A percentile compares a stretch with the other conserved stretches of the same genome.
phyloP scores from a whole-genome alignment of 2,888 invertebrate species.

The Netelia virgata region DNA sequence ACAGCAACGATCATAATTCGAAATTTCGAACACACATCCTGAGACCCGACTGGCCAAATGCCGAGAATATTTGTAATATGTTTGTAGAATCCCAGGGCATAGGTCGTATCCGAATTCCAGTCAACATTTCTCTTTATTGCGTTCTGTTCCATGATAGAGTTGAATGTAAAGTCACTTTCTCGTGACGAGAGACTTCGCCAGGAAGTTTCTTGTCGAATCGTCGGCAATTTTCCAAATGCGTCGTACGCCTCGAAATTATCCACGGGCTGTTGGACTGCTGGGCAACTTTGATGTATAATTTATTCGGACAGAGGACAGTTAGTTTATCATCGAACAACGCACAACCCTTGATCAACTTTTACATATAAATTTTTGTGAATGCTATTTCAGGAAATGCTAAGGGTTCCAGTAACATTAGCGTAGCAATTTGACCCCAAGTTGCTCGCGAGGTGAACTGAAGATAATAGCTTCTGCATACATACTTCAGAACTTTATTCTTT shows the following conservation, averaged over 20 bases:
- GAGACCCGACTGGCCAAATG: constrained; percentile 59
- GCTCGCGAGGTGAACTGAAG: not conserved
- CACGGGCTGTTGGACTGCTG: not conserved
- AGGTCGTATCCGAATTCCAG: constrained; percentile 60
- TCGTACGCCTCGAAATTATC: constrained; percentile 25
- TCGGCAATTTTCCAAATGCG: constrained; percentile 11
- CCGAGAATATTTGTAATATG: constrained; percentile 50
- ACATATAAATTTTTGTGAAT: constrained; percentile 2
- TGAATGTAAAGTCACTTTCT: not conserved
- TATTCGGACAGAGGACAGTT: not conserved
- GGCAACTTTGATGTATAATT: constrained; percentile 29
- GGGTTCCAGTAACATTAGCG: not conserved
- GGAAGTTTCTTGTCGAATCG: constrained; percentile 1
- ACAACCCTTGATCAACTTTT: constrained; percentile 31
- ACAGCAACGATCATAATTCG: constrained; percentile 27
- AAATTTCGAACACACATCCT: constrained; percentile 36
- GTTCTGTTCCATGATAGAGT: constrained; percentile 23
- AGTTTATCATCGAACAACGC: not conserved
- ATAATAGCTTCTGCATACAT: not conserved
- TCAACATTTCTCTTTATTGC: constrained; percentile 9
- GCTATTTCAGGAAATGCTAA: not conserved
- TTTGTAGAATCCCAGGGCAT: constrained; percentile 65
- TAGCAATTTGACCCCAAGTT: constrained; percentile 10
- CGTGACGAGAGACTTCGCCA: not conserved
- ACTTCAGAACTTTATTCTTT: not conserved